Base-by-base conservation (phyloP, 2,888 invertebrate genomes). In the Chouioia cunea region DNA sequence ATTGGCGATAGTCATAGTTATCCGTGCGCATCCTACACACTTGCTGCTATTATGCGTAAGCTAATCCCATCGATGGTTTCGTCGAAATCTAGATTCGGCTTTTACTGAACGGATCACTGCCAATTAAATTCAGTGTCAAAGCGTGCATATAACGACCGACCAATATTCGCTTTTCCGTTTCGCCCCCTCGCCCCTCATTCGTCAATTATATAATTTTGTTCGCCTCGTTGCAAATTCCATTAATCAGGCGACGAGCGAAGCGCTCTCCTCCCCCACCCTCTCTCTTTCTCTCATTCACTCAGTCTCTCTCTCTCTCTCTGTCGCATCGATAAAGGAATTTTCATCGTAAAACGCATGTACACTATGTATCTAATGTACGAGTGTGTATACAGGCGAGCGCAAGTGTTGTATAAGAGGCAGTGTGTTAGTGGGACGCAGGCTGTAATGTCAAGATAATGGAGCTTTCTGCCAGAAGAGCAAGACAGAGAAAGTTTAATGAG, bases 371-470 rank as follows among this genome's bases (percentile, higher is more conserved):
- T 50, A 27, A 48, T 65, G 65, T 56, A 65, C 22, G 43, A 52
- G 58, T 22, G 50, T 36, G 18, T 22, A 47, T 23, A 27, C 48
- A 15, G 48, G 23, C 4, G 4, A 3, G 27, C 27, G 27, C 27
- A 27, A 27, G 27, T 6, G 27, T 27, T 27, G 53, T 22, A 22
- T 4, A 18, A 2, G 46, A 54, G 57, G 65, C 50, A 73, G 63
- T 73, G 70, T 73, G 65, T 70, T 70, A 70, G 70, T 73, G 70
- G 69, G 68, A 73, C 64, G 64, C 62, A 16, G 50, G 47, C 52
- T 6, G 60, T 70, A 65, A 65, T 65, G 70, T 65, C 60, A 56
- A 65, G 70, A 70, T 70, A 70, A 60, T 70, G 65, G 56, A 70
- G 70, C 56, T 58, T 48, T 27, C 27, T 18, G 36, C 27, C 27